Base-by-base conservation (phyloP, 2,797 vertebrate genomes). In the Distichodus sexfasciatus region DNA sequence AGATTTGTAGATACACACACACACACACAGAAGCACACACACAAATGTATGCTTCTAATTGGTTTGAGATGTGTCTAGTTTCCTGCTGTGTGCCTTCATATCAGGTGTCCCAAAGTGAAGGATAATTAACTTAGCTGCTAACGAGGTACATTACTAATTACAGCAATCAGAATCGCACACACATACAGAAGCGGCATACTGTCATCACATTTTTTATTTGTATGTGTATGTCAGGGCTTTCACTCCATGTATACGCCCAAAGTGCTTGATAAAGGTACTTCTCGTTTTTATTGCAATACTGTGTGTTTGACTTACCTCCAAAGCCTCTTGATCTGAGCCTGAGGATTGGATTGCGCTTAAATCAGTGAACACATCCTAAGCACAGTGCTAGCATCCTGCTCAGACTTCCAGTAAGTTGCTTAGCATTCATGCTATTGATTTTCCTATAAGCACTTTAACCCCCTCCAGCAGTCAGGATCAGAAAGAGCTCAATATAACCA, bases 321-420 rank as follows among this genome's bases (percentile, higher is more conserved):
- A 58, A 50, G 61, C 48, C 41, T 15, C 40, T 55, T 43, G 53
- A 72, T 64, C 46, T 55, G 23, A 31, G 55, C 57, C 40, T 31
- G 21, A 46, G 50, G 65, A 71, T 59, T 50, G 33, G 62, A 60
- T 74, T 28, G 89, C 83, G 89, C 89, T 83, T 85, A 83, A 90
- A 88, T 93, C 89, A 79, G 91, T 92, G 92, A 94, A 93, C 91
- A 93, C 86, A 92, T 95, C 91, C 94, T 93, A 87, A 85, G 90
- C 93, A 94, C 91, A 91, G 93, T 93, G 95, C 94, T 94, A 89
- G 91, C 86, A 84, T 87, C 91, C 92, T 94, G 91, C 92, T 91
- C 88, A 90, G 86, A 94, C 94, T 98, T 98, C 95, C 94, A 96
- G 93, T 93, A 97, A 95, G 93, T 96, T 96, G 94, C 94, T 95